Evolutionary conservation across 1,140 invertebrate genomes (phyloP).

Genomic region (Tetramorium parvispinum): DNA sequence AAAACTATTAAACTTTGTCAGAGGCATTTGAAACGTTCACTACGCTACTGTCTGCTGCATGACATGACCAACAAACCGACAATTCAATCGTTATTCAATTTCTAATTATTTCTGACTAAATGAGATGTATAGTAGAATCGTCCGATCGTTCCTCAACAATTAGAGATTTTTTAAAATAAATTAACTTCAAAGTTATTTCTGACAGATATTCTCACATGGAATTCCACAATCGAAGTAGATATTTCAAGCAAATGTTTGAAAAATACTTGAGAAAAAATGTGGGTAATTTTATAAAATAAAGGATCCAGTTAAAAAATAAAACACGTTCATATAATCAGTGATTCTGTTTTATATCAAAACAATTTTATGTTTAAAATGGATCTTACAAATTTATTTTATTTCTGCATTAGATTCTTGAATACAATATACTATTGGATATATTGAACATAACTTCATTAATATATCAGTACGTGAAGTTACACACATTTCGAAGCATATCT

Average conservation of each 20-base stretch:
- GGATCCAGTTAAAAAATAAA: not conserved
- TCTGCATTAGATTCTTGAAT: not conserved
- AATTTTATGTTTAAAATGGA: not conserved
- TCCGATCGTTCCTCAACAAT: not conserved
- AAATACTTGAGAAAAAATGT: not conserved
- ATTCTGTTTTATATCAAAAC: not conserved
- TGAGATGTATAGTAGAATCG: not conserved
- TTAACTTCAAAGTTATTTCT: not conserved
- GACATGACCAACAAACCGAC: conserved; percentile 33
- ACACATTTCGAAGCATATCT: not conserved
- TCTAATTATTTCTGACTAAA: not conserved
- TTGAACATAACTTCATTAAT: not conserved
- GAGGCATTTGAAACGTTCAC: not conserved
- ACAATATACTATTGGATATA: not conserved
- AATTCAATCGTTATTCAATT: not conserved
- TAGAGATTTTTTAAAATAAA: not conserved
- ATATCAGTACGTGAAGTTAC: not conserved
- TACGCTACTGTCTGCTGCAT: conserved; percentile 12
- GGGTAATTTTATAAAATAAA: not conserved
- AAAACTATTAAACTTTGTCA: not conserved
- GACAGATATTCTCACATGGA: not conserved
- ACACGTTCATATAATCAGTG: not conserved
- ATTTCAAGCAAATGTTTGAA: not conserved
- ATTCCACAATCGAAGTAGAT: not conserved
- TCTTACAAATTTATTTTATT: conserved; percentile 8